phyloP scores from a whole-genome alignment of 2,797 vertebrate genomes.

The Mustela erminea region DNA sequence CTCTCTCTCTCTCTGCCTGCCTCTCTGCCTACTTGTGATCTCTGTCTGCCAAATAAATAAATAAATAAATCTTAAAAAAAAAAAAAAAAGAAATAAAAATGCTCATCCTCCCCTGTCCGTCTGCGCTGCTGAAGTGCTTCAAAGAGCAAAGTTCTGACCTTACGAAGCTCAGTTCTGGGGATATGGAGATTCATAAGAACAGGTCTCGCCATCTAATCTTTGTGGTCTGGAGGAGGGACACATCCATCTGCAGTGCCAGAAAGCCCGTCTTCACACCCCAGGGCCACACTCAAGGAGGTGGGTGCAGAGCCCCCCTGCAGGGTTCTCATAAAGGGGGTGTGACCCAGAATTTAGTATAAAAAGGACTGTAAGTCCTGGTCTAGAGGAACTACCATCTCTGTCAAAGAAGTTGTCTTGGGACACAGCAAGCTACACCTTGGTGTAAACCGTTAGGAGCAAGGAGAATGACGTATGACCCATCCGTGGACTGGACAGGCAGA shows the following conservation, averaged over 20 bases:
- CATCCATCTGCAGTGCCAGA: not conserved
- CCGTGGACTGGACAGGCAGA: not conserved
- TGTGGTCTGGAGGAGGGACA: not conserved
- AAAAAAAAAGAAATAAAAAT: not conserved
- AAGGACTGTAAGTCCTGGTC: not conserved
- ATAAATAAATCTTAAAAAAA: no score
- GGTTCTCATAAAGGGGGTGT: not conserved
- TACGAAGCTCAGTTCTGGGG: not conserved
- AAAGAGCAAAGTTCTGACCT: not conserved
- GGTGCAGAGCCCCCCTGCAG: not conserved
- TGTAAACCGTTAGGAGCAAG: not conserved
- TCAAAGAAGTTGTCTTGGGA: not conserved
- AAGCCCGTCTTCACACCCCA: not conserved
- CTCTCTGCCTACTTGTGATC: no score
- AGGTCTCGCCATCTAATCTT: not conserved
- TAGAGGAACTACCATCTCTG: not conserved
- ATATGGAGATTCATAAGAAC: not conserved
- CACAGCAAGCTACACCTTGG: not conserved
- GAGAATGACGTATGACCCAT: not conserved
- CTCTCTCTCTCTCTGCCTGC: no score
- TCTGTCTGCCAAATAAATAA: no score
- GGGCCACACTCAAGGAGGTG: not conserved
- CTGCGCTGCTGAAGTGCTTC: not conserved
- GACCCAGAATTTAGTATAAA: not conserved
- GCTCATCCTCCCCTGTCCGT: not conserved